Conservation (phyloP, 2,888 invertebrate species). For the Hyppa rectilinea region DNA sequence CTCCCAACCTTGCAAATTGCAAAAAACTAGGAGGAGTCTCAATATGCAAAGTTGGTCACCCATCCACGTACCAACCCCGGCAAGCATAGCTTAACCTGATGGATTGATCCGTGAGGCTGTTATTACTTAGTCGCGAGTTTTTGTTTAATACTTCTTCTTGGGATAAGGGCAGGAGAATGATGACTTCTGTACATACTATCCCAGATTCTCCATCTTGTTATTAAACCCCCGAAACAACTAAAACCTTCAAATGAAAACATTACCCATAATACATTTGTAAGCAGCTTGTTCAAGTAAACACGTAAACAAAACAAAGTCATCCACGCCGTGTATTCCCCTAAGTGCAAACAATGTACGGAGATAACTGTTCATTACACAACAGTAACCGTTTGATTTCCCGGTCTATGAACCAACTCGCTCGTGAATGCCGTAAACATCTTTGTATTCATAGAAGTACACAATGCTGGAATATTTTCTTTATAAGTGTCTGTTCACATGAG, state of each 20-base stretch:
- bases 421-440: constrained; percentile 40
- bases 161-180: too few species aligned
- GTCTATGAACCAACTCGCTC: constrained; percentile 39
- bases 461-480: constrained; percentile 46
- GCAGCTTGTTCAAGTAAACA: not conserved
- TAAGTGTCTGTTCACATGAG: constrained; percentile 35
- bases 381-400: constrained; percentile 39
- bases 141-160: too few species aligned
- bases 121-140: too few species aligned
- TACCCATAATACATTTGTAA: not conserved
- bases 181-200: too few species aligned
- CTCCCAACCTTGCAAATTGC: too few species aligned
- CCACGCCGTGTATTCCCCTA: constrained; percentile 18
- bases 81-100: too few species aligned
- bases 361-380: constrained; percentile 35
- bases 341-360: constrained; percentile 48
- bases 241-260: not conserved
- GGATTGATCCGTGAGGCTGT: too few species aligned
- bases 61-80: too few species aligned
- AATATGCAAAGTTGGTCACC: too few species aligned
- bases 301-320: constrained; percentile 15
- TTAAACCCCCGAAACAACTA: not conserved
- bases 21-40: too few species aligned
- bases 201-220: not conserved
- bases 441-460: constrained; percentile 51